phyloP scores from a whole-genome alignment of 2,113 vertebrate species.

The Corythaixoides concolor region DNA sequence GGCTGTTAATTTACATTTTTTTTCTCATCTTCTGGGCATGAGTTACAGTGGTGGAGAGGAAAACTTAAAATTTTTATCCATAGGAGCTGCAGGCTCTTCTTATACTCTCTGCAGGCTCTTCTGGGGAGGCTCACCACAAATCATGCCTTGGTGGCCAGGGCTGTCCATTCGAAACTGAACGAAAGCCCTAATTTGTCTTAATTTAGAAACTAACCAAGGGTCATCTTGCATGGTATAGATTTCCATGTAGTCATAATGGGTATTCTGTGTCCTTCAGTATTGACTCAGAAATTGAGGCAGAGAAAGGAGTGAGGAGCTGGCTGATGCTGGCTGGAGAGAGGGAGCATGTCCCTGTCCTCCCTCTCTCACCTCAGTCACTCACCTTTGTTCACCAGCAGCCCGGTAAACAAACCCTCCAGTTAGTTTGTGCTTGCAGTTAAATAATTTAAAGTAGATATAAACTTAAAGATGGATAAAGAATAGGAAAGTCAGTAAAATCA shows the following conservation, averaged over 20 bases:
- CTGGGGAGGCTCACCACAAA: not conserved
- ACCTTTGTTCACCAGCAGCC: not conserved
- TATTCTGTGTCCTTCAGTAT: not conserved
- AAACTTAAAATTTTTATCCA: not conserved
- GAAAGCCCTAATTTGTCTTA: not conserved
- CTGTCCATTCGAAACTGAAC: not conserved
- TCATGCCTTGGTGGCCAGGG: not conserved
- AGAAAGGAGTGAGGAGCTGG: not conserved
- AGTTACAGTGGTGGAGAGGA: not conserved
- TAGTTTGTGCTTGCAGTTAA: not conserved
- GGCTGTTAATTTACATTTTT: not conserved
- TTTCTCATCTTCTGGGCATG: not conserved
- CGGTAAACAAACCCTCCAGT: not conserved
- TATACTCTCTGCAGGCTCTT: not conserved
- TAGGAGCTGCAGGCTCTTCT: not conserved
- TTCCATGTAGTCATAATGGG: not conserved
- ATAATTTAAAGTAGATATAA: not conserved
- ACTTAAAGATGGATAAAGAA: not conserved
- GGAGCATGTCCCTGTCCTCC: fast-evolving
- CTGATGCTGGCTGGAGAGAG: not conserved
- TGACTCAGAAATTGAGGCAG: not conserved
- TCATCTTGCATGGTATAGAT: not conserved
- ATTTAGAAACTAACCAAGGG: not conserved
- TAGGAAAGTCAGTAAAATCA: not conserved
- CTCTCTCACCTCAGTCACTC: not conserved